phyloP scores from a whole-genome alignment of 2,888 invertebrate species.

The Agrilus mali region DNA sequence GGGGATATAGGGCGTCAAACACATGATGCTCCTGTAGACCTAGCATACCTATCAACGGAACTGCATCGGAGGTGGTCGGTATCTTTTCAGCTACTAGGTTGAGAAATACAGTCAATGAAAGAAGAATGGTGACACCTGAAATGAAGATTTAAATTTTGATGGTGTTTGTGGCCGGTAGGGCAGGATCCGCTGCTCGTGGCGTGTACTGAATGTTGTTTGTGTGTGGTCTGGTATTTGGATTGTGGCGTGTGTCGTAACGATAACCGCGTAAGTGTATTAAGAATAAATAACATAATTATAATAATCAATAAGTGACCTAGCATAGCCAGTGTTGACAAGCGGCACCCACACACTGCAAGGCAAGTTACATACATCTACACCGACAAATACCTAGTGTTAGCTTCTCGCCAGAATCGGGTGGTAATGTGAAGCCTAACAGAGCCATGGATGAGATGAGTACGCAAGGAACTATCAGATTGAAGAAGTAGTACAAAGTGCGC shows the following conservation, averaged over 20 bases:
- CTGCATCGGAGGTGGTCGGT: slow-evolving; percentile 76
- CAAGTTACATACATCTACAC: slow-evolving; percentile 22
- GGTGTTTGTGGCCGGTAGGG: slow-evolving; percentile 22
- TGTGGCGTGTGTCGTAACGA: slow-evolving; percentile 8
- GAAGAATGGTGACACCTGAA: slow-evolving; percentile 91
- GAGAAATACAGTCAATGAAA: slow-evolving; percentile 95
- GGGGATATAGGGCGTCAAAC: slow-evolving; percentile 33
- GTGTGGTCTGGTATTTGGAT: slow-evolving; percentile 6
- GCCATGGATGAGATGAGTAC: slow-evolving; percentile 98
- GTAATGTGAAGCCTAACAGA: slow-evolving; percentile 92
- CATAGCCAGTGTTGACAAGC: slow-evolving; percentile 23
- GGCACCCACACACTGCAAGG: slow-evolving; percentile 25
- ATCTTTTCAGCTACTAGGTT: slow-evolving; percentile 96
- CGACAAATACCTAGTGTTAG: slow-evolving; percentile 72
- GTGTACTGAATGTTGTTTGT: slow-evolving; percentile 8
- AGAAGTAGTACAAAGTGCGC: slow-evolving; percentile 95
- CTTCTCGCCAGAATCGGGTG: slow-evolving; percentile 96
- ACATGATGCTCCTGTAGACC: slow-evolving; percentile 34
- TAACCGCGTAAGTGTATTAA: slow-evolving; percentile 5
- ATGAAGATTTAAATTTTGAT: slow-evolving; percentile 35
- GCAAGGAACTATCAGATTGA: slow-evolving; percentile 98
- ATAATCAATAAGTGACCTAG: slow-evolving; percentile 16
- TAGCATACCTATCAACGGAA: slow-evolving; percentile 65
- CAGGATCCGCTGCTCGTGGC: slow-evolving; percentile 15
- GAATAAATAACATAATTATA: background rate